Base-by-base conservation (phyloP, 1,140 invertebrate genomes). In the Neuroterus valhalla region DNA sequence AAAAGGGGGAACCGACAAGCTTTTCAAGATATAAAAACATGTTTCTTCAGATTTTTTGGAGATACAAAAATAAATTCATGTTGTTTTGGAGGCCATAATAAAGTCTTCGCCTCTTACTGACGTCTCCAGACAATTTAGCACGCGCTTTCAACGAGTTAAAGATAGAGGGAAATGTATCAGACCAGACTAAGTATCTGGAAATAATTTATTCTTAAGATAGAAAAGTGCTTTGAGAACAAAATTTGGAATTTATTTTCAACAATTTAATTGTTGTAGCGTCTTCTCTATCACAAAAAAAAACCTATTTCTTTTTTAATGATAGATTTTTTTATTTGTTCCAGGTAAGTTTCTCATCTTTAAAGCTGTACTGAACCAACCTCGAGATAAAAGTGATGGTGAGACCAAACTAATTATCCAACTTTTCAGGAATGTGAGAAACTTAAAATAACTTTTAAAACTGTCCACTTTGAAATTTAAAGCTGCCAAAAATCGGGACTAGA, bases 41-140 rank as follows among this genome's bases (percentile, higher is more conserved):
- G 3, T 12, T 23, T 62, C 11, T 62, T 62, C n/a, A 15, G 3
- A 38, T 62, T 62, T 14, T 62, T 31, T 62, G 31, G 15, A 15
- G 31, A 62, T 62, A n/a, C 26, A 62, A 62, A 62, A 62, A 62
- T 62, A 62, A 62, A 62, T 62, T 38, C 15, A 26, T 26, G 23
- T 38, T 26, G 55, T 31, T 23, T 31, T 23, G 55, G 31, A 62
- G 31, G 55, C 55, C 23, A 62, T 62, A 62, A 62, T 38, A 62
- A 62, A 62, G 55, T 62, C 55, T 31, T 62, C 55, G 55, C 55
- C 55, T 62, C 55, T 17, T 62, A 23, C 52, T 62, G 10, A 26
- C 21, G 21, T 62, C 12, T 15, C 21, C 15, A n/a, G 55, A 62
- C 31, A 62, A 31, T 62, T 38, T 62, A 62, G 21, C 55, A 15